These are phyloP conservation scores for Acromyrmex echinatior DNA, from an alignment of 1,140 invertebrate species.

Conservation along the genomic window DNA sequence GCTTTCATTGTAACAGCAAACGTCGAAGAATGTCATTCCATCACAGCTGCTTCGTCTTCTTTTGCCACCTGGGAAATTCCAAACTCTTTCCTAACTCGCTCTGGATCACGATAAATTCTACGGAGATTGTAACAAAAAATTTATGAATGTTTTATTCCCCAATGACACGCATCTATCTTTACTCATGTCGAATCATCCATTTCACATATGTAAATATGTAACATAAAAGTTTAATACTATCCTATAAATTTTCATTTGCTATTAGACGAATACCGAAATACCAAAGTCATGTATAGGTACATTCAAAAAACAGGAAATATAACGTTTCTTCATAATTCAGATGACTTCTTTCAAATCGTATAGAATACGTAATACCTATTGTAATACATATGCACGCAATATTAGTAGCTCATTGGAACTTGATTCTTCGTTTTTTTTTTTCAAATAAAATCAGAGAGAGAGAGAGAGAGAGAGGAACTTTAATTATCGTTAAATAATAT, in stretches of 20 bases:
- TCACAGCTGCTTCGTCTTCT: neutral
- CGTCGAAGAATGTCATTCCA: neutral
- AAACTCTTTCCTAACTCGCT: slow-evolving; percentile 8
- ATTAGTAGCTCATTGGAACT: neutral
- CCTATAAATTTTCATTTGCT: slow-evolving; percentile 35
- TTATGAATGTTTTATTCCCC: slow-evolving; percentile 38
- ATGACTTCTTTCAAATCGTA: neutral
- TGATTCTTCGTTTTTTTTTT: neutral
- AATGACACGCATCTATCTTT: slow-evolving; percentile 23
- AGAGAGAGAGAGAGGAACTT: neutral
- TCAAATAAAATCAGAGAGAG: neutral
- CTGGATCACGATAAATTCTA: slow-evolving; percentile 8
- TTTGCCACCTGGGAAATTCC: slow-evolving; percentile 8
- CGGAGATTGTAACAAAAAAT: slow-evolving; percentile 1
- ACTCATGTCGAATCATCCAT: neutral
- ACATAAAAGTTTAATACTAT: slow-evolving; percentile 35
- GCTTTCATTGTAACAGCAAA: neutral
- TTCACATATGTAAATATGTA: neutral
- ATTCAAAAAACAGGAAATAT: neutral
- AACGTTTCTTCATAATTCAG: neutral
- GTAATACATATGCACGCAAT: neutral
- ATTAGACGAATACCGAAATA: neutral
- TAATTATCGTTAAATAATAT: neutral
- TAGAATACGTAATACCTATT: neutral
- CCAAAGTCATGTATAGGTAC: neutral